Percentiles rank a stretch among this genome's conserved stretches.
Conservation (phyloP, 2,113 vertebrate species). For the Bufo gargarizans region DNA sequence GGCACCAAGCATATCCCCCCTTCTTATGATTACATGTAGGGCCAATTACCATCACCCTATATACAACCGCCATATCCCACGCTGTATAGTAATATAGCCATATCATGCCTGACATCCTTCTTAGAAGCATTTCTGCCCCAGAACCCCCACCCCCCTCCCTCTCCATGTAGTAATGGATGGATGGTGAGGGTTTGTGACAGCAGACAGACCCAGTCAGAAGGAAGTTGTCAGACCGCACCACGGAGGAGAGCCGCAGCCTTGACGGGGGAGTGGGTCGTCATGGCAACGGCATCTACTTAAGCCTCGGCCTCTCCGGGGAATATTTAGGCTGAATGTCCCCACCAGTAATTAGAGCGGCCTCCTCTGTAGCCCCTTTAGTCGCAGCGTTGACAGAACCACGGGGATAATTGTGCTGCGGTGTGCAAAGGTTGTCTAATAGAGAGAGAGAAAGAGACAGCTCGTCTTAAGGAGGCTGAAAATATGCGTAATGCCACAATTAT, state of each 20-base stretch:
- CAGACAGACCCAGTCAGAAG: conserved; percentile 7
- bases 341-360: conserved; percentile 45
- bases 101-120: too few relatives aligned
- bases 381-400: conserved; percentile 2
- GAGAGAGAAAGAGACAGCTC: neutral
- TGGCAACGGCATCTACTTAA: conserved; percentile 66
- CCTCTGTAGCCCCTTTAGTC: neutral
- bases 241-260: neutral
- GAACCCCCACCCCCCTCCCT: neutral
- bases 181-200: conserved; percentile 17
- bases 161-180: conserved; percentile 2
- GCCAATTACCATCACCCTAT: neutral
- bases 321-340: conserved; percentile 55
- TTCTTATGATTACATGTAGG: neutral
- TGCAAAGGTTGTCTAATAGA: conserved; percentile 24
- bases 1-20: neutral
- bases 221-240: conserved; percentile 30
- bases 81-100: neutral
- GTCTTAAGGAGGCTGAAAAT: neutral
- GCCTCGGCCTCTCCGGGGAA: conserved; percentile 59
- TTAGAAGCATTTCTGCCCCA: neutral
- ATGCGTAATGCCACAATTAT: neutral
- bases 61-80: neutral
- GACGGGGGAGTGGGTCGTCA: conserved; percentile 61
- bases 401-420: conserved; percentile 19